Evolutionary conservation across 2,797 vertebrate genomes (phyloP), one percentile per base, ranked within the genome.

Genomic region (Lepidocolaptes lacrymiger): DNA sequence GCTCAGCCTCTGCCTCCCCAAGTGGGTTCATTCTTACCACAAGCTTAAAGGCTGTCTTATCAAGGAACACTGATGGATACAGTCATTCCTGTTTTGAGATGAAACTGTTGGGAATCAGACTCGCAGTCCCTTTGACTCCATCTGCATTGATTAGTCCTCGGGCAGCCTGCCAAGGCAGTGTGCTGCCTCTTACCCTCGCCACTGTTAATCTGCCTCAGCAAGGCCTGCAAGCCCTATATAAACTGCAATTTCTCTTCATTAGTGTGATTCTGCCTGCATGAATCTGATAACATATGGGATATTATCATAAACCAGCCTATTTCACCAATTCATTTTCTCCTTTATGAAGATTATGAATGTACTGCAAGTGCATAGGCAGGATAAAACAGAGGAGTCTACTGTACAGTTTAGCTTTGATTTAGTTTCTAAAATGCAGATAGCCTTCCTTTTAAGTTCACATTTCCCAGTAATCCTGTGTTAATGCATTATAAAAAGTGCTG

Each of bases 131-230:
- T 97, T 95, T 97, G 96, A 98, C 98, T 97, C 97, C 94, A 94
- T 93, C 97, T 95, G 96, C 97, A 98, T 98, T 97, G 98, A 98
- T 98, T 96, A 97, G 97, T 82, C 96, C 69, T 76, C 69, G 94
- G 98, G 97, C 97, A 95, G 96, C 62, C 88, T 72, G 97, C 98
- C 98, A 98, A 97, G 82, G 96, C 95, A 69, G 76, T 54, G 87
- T 89, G 91, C 93, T 93, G 96, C 94, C 95, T 97, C 96, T 95
- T 91, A 83, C 89, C 96, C 95, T 96, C 88, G 17, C 95, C 94
- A 87, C 96, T 87, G 96, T 94, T 97, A 85, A 96, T 91, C 95
- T 97, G 94, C 91, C 52, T 95, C 78, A 95, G 96, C 49, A 12
- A 96, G 96, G 95, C 96, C 96, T 93, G 68, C 79, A 83, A 89